Conservation (phyloP, 92 coral and sea anemone genomes). For the Epizoanthus ramosus region DNA sequence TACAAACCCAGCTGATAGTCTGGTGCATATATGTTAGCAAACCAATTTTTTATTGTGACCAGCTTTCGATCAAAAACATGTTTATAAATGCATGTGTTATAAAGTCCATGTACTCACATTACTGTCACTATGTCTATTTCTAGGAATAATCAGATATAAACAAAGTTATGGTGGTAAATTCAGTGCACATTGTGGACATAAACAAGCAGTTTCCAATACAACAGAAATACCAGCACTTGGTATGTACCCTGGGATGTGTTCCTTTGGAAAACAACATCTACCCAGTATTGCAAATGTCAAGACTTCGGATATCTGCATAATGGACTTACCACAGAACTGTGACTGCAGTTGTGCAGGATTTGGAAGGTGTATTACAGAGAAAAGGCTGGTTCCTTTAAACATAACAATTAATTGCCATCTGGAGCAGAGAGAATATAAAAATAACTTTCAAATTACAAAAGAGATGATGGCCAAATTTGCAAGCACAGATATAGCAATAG, state of each 20-base stretch:
- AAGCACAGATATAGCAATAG: neutral
- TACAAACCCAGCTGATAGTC: too few species aligned
- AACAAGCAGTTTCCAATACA: neutral
- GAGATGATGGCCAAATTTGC: neutral
- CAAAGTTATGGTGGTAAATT: neutral
- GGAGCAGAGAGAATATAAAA: neutral
- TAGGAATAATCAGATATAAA: neutral
- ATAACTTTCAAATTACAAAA: neutral
- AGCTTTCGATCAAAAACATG: too few species aligned
- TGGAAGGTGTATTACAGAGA: neutral
- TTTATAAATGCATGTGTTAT: too few species aligned
- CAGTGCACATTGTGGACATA: neutral
- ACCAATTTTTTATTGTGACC: too few species aligned
- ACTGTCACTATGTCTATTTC: neutral
- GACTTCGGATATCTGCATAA: slow-evolving; percentile 5
- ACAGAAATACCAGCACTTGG: neutral
- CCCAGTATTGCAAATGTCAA: neutral
- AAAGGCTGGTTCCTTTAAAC: neutral
- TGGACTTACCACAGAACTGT: slow-evolving; percentile 18
- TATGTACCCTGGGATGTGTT: neutral
- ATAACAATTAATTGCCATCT: neutral
- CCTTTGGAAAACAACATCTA: neutral
- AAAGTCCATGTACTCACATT: too few species aligned
- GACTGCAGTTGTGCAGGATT: neutral
- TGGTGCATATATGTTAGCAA: too few species aligned